Base-by-base conservation (phyloP, 1,140 invertebrate species). In the Ctenoplectra terminalis region DNA sequence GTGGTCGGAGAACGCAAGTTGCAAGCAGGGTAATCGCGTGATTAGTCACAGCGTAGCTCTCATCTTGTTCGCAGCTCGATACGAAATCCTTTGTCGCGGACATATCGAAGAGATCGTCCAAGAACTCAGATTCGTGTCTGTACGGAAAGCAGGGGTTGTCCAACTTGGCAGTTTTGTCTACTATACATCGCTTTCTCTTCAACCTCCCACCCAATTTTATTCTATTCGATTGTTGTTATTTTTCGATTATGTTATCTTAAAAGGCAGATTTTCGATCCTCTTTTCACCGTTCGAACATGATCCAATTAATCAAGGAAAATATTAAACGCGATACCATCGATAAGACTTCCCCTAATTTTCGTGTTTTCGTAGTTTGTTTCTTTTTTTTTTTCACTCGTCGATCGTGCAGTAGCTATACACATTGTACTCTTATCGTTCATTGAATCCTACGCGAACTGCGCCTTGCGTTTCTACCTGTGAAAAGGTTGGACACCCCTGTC, bases 151-250 rank as follows among this genome's bases (percentile, higher is more conserved):
- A 87, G 86, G 78, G 86, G 79, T 75, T 61, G 74, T 83, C 83
- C 83, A 85, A 88, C 79, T 80, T 84, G 86, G 83, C 87, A 88
- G 86, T 88, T 88, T 88, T 84, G 70, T 82, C 58, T 64, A 31
- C 64, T 61, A 46, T 5, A 15, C 34, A 56, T 75, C 52, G 29
- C n/a, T 74, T 58, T 20, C n/a, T 54, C 9, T 31, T 58, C 72
- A 23, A 67, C 31, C 50, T n/a, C 48, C 26, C 46, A 29, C 20
- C 23, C 20, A 72, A 46, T 46, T 66, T 46, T 26, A 52, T 52
- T 72, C 8, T 20, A 46, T 23, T 61, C 43, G 61, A 66, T 1
- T 29, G 1, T 43, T n/a, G 2, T 26, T 66, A 40, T 8, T 6
- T 43, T 15, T 17, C 37, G 23, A 5, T 40, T 40, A n/a, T 9